These are phyloP conservation scores for Danio choprae DNA, from an alignment of 2,797 vertebrate genomes.

Conservation along the genomic window DNA sequence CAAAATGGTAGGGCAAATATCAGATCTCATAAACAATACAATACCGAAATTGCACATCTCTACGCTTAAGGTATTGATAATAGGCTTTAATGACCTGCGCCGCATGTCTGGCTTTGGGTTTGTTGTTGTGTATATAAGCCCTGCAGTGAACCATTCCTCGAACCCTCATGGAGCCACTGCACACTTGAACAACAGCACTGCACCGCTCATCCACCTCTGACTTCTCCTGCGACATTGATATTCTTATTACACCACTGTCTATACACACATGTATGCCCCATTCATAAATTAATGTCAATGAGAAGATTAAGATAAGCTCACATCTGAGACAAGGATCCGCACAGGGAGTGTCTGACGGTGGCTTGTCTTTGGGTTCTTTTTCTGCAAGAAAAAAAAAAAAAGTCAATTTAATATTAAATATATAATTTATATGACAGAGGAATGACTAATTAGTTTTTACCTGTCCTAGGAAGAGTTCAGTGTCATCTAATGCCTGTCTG, in stretches of 20 bases:
- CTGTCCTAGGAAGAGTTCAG: constrained; percentile 81
- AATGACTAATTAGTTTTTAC: constrained; percentile 65
- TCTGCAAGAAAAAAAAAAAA: constrained; percentile 74
- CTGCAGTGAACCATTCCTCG: constrained; percentile 86
- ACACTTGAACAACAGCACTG: constrained; percentile 79
- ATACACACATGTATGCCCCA: neutral
- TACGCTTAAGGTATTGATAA: neutral
- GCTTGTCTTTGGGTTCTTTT: constrained; percentile 76
- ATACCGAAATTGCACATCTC: neutral
- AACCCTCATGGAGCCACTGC: constrained; percentile 83
- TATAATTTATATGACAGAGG: neutral
- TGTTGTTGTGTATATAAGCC: constrained; percentile 89
- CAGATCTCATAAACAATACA: neutral
- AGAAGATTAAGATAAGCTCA: constrained; percentile 71
- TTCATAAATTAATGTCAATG: neutral
- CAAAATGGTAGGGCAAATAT: too few relatives aligned
- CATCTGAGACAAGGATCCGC: constrained; percentile 83
- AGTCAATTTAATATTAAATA: constrained; percentile 18
- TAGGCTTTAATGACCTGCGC: constrained; percentile 80
- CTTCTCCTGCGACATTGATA: constrained; percentile 31
- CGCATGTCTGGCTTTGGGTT: constrained; percentile 86
- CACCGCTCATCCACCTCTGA: constrained; percentile 66
- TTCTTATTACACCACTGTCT: neutral
- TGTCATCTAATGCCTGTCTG: constrained; percentile 79
- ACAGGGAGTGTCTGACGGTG: constrained; percentile 74